These are phyloP conservation scores for Apotomis capreana DNA, from an alignment of 2,888 invertebrate genomes.

Conservation along the genomic window DNA sequence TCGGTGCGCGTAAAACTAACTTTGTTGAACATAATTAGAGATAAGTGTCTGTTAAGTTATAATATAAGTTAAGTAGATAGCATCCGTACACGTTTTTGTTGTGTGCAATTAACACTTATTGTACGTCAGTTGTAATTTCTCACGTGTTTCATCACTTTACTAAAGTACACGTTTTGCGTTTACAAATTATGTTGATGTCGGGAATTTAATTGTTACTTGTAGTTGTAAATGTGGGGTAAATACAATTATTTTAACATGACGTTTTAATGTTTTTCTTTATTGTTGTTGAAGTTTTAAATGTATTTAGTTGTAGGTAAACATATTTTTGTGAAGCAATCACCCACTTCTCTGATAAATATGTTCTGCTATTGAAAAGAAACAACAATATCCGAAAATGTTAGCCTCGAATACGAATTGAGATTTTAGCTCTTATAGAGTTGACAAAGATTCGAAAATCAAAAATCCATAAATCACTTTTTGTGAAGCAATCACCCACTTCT, in stretches of 20 bases:
- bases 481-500: not conserved
- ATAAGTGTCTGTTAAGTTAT: conserved; percentile 79
- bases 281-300: not conserved
- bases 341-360: too few relatives aligned
- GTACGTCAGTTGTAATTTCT: conserved; percentile 64
- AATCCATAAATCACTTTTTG: not conserved
- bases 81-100: conserved; percentile 67
- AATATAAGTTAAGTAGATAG: conserved; percentile 77
- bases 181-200: conserved; percentile 64
- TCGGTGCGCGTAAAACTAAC: conserved; percentile 44
- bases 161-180: conserved; percentile 48
- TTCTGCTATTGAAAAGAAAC: too few relatives aligned
- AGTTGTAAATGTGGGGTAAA: conserved; percentile 12
- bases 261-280: conserved; percentile 22
- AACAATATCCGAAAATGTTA: too few relatives aligned
- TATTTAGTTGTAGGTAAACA: too few relatives aligned
- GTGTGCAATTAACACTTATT: conserved; percentile 71
- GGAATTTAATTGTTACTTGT: conserved; percentile 49
- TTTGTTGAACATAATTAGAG: conserved; percentile 69
- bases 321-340: not conserved
- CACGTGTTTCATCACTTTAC: conserved; percentile 56
- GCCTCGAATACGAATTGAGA: too few relatives aligned
- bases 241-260: conserved; percentile 16
- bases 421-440: too few relatives aligned
- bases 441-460: too few relatives aligned